A percentile compares a stretch with the other conserved stretches of the same genome.
These are phyloP conservation scores for Montipora capitata DNA, from an alignment of 92 coral and sea anemone genomes.

Conservation along the genomic window DNA sequence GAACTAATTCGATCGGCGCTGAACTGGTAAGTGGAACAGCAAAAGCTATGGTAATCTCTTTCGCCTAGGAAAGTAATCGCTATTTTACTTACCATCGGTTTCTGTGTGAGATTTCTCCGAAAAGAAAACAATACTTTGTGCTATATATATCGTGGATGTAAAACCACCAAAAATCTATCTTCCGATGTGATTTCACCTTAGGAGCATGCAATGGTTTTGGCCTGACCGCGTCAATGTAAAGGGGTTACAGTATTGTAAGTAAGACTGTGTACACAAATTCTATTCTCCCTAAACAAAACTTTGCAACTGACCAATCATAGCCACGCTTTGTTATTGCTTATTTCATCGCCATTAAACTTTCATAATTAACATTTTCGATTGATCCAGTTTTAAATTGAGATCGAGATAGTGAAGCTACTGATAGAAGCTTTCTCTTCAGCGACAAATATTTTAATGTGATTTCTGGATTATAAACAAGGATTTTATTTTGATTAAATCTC, in stretches of 20 bases:
- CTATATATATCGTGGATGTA: no score
- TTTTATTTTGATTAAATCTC: no score
- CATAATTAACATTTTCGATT: conserved; percentile 11
- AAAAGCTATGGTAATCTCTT: no score
- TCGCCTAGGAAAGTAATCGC: not conserved
- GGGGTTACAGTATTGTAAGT: not conserved
- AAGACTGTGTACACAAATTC: not conserved
- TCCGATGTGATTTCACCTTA: not conserved
- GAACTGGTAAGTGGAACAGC: no score
- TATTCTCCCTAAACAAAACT: conserved; percentile 29
- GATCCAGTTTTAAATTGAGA: not conserved
- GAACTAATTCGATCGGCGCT: not conserved
- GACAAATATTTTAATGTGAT: conserved; percentile 14
- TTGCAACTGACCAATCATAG: conserved; percentile 14
- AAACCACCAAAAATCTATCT: not conserved
- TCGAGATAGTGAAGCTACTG: not conserved
- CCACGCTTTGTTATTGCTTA: conserved; percentile 3
- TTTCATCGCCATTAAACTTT: conserved; percentile 30
- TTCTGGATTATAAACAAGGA: not conserved
- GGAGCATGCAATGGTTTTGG: not conserved
- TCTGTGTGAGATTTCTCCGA: not conserved
- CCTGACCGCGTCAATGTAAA: not conserved
- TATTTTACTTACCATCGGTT: conserved; percentile 21
- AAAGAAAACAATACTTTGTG: not conserved
- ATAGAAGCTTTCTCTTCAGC: not conserved